A percentile compares a stretch with the other conserved stretches of the same genome.
phyloP scores from a whole-genome alignment of 2,888 invertebrate species.

The Chloroclystis v-ata region DNA sequence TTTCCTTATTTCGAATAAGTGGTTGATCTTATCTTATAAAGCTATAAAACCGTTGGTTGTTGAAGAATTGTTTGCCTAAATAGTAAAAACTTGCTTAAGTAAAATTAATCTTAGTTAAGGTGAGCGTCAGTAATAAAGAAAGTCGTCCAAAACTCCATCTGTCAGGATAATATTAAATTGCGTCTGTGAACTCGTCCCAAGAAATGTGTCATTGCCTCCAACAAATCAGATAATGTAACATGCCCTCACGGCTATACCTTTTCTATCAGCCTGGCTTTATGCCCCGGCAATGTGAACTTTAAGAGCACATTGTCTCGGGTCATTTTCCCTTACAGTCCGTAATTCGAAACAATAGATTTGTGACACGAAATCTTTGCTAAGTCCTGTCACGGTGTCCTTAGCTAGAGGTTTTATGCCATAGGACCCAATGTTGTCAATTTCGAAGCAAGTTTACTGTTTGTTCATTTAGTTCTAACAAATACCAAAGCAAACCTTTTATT shows the following conservation, averaged over 20 bases:
- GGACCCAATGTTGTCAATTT: background rate
- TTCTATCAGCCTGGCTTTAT: background rate
- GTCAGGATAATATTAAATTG: no score
- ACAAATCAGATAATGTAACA: constrained; percentile 2
- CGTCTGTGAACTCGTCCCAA: background rate
- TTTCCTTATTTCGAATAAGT: no score
- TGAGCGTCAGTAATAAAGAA: no score
- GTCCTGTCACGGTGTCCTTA: constrained; percentile 8
- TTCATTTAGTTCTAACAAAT: no score
- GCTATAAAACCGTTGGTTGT: no score
- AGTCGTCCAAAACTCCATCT: no score
- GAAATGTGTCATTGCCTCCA: background rate
- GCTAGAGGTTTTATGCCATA: constrained; percentile 1
- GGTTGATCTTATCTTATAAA: no score
- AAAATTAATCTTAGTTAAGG: no score
- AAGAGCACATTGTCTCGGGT: constrained; percentile 1
- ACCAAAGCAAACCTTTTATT: no score
- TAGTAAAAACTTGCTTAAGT: no score
- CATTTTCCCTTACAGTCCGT: constrained; percentile 7
- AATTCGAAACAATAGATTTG: constrained; percentile 12
- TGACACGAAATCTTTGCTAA: constrained; percentile 12
- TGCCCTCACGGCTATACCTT: constrained; percentile 1
- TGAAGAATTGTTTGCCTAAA: no score
- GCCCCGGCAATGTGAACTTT: constrained; percentile 6
- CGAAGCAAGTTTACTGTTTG: no score